A percentile compares a stretch with the other conserved stretches of the same genome.
Evolutionary conservation across 2,113 vertebrate species (phyloP).

Genomic region (Hirundichthys speculiger): DNA sequence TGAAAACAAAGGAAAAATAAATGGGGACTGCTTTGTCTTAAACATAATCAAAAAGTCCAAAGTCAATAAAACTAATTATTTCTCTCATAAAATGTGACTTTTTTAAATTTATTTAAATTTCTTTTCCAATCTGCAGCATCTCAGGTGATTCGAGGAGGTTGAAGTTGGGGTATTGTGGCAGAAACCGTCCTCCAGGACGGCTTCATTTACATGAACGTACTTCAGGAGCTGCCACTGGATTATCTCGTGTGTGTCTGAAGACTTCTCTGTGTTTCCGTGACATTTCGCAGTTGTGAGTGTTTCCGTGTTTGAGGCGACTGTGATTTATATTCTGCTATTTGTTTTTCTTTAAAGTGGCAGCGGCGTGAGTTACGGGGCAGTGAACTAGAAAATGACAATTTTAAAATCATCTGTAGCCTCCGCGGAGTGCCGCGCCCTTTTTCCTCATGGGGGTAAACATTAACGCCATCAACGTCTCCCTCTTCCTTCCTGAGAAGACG

Average conservation of each 20-base stretch:
- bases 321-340: constrained; percentile 75
- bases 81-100: too few relatives aligned
- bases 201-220: neutral
- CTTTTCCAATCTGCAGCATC: too few relatives aligned
- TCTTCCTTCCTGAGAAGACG: constrained; percentile 39
- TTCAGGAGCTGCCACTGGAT: constrained; percentile 1
- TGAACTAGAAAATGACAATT: constrained; percentile 88
- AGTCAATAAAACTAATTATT: too few relatives aligned
- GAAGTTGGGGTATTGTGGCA: too few relatives aligned
- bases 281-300: constrained; percentile 40
- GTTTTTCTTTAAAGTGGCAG: constrained; percentile 75
- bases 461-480: constrained; percentile 50
- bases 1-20: too few relatives aligned
- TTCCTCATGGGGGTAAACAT: constrained; percentile 70
- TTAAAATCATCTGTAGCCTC: constrained; percentile 72
- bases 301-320: constrained; percentile 31
- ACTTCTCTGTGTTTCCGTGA: constrained; percentile 40
- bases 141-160: too few relatives aligned
- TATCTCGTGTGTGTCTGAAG: constrained; percentile 27
- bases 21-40: too few relatives aligned
- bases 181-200: neutral
- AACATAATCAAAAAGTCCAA: too few relatives aligned
- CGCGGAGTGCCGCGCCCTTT: constrained; percentile 74
- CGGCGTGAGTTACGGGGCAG: constrained; percentile 78
- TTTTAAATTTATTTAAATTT: too few relatives aligned